phyloP scores from a whole-genome alignment of 64 coral and sea anemone species.

The Dendrophyllia cribrosa region DNA sequence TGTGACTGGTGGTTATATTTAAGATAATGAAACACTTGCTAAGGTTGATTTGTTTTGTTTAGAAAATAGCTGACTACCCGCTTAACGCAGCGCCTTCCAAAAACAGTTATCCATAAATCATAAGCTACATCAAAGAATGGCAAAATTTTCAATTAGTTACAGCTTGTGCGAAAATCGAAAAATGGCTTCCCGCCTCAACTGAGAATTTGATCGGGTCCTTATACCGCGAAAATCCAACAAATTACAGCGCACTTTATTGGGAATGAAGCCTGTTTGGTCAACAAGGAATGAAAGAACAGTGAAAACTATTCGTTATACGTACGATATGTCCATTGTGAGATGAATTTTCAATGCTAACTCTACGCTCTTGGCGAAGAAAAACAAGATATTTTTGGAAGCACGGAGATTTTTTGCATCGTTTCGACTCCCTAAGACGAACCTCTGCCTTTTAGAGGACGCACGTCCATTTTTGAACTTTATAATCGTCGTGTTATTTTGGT shows the following conservation, averaged over 20 bases:
- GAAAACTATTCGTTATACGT: background rate
- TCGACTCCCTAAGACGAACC: background rate
- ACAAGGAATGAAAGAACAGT: background rate
- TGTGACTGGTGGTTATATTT: constrained; percentile 18
- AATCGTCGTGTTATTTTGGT: background rate
- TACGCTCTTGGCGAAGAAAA: background rate
- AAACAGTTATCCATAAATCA: constrained; percentile 52
- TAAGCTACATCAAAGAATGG: constrained; percentile 1
- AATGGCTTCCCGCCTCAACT: background rate
- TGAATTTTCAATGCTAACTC: background rate
- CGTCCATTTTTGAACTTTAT: background rate
- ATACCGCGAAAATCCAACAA: background rate
- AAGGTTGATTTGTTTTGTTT: constrained; percentile 8
- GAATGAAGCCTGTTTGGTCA: background rate
- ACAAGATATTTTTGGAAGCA: background rate
- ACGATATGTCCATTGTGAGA: constrained; percentile 4
- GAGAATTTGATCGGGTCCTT: background rate
- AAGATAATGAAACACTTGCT: constrained; percentile 49
- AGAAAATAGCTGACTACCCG: constrained; percentile 14
- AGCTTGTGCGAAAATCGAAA: background rate
- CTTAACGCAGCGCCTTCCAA: constrained; percentile 16
- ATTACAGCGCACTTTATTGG: background rate
- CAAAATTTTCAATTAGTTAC: constrained; percentile 34
- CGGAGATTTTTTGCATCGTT: background rate
- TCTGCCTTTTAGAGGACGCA: background rate